Conservation (phyloP, 2,113 vertebrate species). For the Amphiprion ocellaris region DNA sequence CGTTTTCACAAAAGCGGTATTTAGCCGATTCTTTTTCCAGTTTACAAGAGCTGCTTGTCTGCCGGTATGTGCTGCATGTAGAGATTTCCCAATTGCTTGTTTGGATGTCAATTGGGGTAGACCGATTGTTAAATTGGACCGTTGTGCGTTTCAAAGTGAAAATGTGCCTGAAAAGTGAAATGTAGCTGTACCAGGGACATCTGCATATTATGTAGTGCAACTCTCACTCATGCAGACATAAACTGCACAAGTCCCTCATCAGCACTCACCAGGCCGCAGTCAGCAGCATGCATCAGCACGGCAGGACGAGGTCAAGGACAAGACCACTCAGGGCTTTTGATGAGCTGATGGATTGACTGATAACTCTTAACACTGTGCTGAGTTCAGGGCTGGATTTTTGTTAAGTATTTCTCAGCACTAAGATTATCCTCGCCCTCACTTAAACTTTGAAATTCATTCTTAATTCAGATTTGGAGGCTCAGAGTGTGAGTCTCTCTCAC, state of each 20-base stretch:
- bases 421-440: neutral
- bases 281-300: slow-evolving; percentile 63
- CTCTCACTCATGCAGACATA: slow-evolving; percentile 25
- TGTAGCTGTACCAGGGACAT: slow-evolving; percentile 5
- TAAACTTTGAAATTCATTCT: slow-evolving; percentile 7
- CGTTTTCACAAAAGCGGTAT: neutral
- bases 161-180: slow-evolving; percentile 3
- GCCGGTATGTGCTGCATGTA: neutral
- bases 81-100: neutral
- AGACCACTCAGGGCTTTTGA: slow-evolving; percentile 37
- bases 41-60: too few relatives aligned
- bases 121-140: neutral
- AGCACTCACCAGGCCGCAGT: slow-evolving; percentile 56
- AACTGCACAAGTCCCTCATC: slow-evolving; percentile 54
- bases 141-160: neutral
- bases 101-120: neutral
- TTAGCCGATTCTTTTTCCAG: neutral
- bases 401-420: neutral
- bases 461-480: too few relatives aligned
- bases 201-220: neutral
- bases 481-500: too few relatives aligned
- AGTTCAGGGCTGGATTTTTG: slow-evolving; percentile 11
- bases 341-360: slow-evolving; percentile 34
- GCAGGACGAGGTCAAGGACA: slow-evolving; percentile 53
- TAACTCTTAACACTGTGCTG: slow-evolving; percentile 21